Evolutionary conservation across 2,113 vertebrate species (phyloP).

Genomic region (Odocoileus virginianus): DNA sequence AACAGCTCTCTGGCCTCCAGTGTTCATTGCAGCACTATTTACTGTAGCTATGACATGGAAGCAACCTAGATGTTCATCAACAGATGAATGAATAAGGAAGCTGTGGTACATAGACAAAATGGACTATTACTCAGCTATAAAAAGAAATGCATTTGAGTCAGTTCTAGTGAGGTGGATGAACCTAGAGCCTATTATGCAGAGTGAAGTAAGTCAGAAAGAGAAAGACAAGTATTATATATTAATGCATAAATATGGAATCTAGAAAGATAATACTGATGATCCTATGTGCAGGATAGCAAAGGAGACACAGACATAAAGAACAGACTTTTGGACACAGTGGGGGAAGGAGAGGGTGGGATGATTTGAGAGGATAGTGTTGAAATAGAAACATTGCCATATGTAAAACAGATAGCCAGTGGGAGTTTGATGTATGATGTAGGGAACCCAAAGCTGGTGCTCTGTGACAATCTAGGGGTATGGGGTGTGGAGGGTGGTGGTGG

Average conservation of each 20-base stretch:
- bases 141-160: not conserved
- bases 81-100: not conserved
- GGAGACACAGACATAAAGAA: not conserved
- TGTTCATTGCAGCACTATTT: not conserved
- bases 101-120: not conserved
- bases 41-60: not conserved
- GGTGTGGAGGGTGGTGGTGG: not conserved
- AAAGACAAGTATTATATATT: not conserved
- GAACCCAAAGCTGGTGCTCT: not conserved
- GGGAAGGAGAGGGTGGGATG: not conserved
- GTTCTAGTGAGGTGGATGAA: not conserved
- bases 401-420: too few species aligned
- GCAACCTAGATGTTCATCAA: not conserved
- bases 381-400: not conserved
- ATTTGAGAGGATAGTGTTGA: not conserved
- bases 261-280: not conserved
- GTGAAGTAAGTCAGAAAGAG: not conserved
- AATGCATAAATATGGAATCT: not conserved
- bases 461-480: not conserved
- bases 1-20: not conserved
- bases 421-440: not conserved
- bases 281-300: not conserved
- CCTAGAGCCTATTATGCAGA: not conserved
- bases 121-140: not conserved
- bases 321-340: not conserved